Evolutionary conservation across 2,113 vertebrate species (phyloP).

Genomic region (Alligator mississippiensis): DNA sequence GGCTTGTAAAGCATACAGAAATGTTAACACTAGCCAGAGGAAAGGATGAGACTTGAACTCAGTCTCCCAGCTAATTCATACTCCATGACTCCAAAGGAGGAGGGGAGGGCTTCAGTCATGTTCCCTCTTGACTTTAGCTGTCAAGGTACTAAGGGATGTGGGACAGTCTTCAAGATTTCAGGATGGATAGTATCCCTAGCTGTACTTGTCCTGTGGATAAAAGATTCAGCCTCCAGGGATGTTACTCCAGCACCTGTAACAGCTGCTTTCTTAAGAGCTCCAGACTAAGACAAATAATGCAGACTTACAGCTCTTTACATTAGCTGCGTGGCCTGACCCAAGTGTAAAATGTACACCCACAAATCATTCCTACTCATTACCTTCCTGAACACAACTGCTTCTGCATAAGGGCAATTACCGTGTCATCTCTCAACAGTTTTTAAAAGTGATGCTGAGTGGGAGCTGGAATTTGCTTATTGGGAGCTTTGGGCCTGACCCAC

Average conservation of each 20-base stretch:
- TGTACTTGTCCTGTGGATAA: constrained; percentile 7
- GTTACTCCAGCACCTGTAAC: not conserved
- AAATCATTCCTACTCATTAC: constrained; percentile 64
- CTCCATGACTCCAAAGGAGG: not conserved
- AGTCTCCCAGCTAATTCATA: not conserved
- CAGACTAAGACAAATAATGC: constrained; percentile 61
- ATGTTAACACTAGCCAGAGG: not conserved
- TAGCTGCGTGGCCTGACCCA: constrained; percentile 49
- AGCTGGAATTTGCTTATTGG: not conserved
- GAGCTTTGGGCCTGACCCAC: not conserved
- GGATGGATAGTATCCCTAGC: constrained; percentile 21
- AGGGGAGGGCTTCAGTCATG: not conserved
- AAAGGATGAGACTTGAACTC: not conserved
- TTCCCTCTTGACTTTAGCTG: not conserved
- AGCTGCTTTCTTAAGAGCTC: constrained; percentile 41
- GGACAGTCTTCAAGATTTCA: constrained; percentile 30
- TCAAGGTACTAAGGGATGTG: not conserved
- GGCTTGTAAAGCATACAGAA: not conserved
- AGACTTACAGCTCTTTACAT: constrained; percentile 42
- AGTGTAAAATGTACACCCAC: constrained; percentile 47
- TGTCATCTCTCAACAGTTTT: not conserved
- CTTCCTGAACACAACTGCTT: constrained; percentile 2
- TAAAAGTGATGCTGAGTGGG: not conserved
- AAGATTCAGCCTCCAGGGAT: not conserved
- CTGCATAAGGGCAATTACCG: not conserved